These are phyloP conservation scores for Apamea crenata DNA, from an alignment of 2,888 invertebrate species.

Conservation along the genomic window DNA sequence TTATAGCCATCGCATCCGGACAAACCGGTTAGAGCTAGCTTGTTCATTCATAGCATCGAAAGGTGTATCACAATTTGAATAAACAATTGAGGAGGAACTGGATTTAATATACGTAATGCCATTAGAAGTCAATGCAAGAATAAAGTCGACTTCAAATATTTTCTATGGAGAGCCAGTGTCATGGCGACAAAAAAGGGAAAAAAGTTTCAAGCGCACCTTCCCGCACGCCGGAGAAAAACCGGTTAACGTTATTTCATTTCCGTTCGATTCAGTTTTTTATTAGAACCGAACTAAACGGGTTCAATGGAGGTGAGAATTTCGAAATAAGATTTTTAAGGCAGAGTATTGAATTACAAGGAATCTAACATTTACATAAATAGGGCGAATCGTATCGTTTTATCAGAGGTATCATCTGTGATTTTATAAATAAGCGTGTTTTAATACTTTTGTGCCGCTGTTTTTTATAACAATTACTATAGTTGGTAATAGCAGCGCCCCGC, in stretches of 20 bases:
- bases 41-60: constrained; percentile 61
- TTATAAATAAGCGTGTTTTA: background rate
- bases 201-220: constrained; percentile 77
- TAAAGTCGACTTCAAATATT: constrained; percentile 55
- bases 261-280: constrained; percentile 89
- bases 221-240: constrained; percentile 83
- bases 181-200: constrained; percentile 78
- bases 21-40: constrained; percentile 60
- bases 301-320: constrained; percentile 80
- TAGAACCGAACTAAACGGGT: constrained; percentile 84
- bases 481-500: background rate
- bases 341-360: constrained; percentile 59
- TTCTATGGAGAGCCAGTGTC: constrained; percentile 63
- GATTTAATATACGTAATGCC: constrained; percentile 34
- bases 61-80: constrained; percentile 54
- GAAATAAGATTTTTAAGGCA: constrained; percentile 70
- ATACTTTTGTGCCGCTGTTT: background rate
- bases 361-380: constrained; percentile 44
- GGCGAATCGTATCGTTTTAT: constrained; percentile 50
- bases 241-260: constrained; percentile 89
- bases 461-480: background rate
- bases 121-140: constrained; percentile 51
- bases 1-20: constrained; percentile 61
- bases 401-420: constrained; percentile 3
- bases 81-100: constrained; percentile 46